Percentiles rank a stretch among this genome's conserved stretches.
Evolutionary conservation across 2,797 vertebrate species (phyloP).

Genomic region (Mareca strepera): DNA sequence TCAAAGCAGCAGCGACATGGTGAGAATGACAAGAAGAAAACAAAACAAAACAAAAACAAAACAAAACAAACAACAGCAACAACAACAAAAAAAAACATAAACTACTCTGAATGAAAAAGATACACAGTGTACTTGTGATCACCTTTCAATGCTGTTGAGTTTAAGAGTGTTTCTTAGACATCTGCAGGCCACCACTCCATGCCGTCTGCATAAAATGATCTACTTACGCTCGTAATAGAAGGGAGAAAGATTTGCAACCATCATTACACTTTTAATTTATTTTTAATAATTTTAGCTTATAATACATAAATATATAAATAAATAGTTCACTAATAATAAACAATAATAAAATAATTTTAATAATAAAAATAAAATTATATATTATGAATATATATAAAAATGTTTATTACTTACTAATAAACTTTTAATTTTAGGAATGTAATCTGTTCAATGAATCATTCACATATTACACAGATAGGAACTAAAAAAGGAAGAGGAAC

Average conservation of each 20-base stretch:
- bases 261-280: neutral
- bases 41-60: neutral
- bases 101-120: neutral
- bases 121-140: neutral
- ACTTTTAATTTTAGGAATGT: neutral
- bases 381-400: too few species aligned
- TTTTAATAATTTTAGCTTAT: too few species aligned
- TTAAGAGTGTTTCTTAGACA: conserved; percentile 79
- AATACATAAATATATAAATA: too few species aligned
- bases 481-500: neutral
- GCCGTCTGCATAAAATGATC: conserved; percentile 71
- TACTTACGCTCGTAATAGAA: neutral
- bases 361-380: neutral
- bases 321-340: too few species aligned
- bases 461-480: neutral
- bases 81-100: neutral
- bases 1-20: neutral
- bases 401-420: too few species aligned
- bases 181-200: conserved; percentile 79
- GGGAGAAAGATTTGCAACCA: neutral
- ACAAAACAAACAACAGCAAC: neutral
- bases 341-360: neutral
- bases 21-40: neutral
- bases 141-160: conserved; percentile 79
- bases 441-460: neutral